Evolutionary conservation across 2,888 invertebrate species (phyloP).

Genomic region (Folsomia candida): DNA sequence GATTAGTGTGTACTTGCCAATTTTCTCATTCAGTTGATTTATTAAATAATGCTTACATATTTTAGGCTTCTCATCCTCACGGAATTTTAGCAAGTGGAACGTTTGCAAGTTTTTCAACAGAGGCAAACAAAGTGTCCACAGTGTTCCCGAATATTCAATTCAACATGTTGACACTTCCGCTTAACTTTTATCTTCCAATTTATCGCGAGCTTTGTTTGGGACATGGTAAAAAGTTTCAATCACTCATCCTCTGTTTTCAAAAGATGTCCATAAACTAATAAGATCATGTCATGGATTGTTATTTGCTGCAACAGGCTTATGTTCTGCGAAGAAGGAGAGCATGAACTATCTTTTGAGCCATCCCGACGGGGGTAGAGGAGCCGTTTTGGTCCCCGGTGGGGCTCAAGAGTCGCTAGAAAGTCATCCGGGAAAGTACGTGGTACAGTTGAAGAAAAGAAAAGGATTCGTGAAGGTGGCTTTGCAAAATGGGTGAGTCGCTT

Average conservation of each 20-base stretch:
- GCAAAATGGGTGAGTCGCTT: slow-evolving; percentile 65
- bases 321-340: slow-evolving; percentile 64
- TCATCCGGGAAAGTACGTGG: slow-evolving; percentile 70
- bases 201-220: slow-evolving; percentile 66
- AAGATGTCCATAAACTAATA: not conserved
- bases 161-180: slow-evolving; percentile 58
- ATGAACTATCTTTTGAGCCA: slow-evolving; percentile 63
- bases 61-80: slow-evolving; percentile 89
- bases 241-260: not conserved
- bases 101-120: slow-evolving; percentile 17
- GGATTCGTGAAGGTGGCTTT: slow-evolving; percentile 75
- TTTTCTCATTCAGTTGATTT: no score
- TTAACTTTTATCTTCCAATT: slow-evolving; percentile 71
- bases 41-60: no score
- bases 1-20: no score
- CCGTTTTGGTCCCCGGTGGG: slow-evolving; percentile 76
- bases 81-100: slow-evolving; percentile 61
- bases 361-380: slow-evolving; percentile 59
- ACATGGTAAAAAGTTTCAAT: slow-evolving; percentile 6
- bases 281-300: not conserved
- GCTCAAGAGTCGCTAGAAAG: slow-evolving; percentile 58
- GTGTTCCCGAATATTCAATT: slow-evolving; percentile 19
- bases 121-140: slow-evolving; percentile 7
- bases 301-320: slow-evolving; percentile 39
- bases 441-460: slow-evolving; percentile 72